Conservation (phyloP, 2,113 vertebrate genomes). For the Micromys minutus region DNA sequence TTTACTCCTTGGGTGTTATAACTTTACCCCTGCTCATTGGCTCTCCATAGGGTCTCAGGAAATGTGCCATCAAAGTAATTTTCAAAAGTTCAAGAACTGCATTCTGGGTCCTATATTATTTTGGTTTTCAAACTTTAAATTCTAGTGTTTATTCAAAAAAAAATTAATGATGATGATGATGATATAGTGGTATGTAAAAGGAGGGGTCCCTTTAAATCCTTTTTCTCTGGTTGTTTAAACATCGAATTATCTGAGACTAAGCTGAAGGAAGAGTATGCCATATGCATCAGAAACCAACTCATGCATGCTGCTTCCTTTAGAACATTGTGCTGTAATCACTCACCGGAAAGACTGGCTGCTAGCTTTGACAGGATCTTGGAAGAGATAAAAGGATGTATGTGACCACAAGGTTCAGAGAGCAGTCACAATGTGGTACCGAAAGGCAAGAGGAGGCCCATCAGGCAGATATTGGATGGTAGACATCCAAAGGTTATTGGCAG, state of each 20-base stretch:
- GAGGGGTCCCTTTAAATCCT: not conserved
- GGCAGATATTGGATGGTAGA: too few species aligned
- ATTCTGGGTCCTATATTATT: slow-evolving; percentile 1
- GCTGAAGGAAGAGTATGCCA: not conserved
- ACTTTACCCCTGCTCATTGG: not conserved
- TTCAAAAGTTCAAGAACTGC: not conserved
- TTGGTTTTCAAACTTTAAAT: not conserved
- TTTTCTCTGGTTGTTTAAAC: not conserved
- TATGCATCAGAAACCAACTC: not conserved
- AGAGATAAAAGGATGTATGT: not conserved
- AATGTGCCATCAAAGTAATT: not conserved
- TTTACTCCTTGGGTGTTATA: not conserved
- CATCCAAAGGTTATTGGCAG: not conserved
- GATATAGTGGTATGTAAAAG: not conserved
- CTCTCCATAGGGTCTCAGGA: not conserved
- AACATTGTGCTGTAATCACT: not conserved
- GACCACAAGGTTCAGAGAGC: not conserved
- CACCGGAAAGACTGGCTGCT: not conserved
- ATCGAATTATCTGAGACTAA: not conserved
- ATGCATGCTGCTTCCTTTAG: not conserved
- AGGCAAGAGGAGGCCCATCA: not conserved
- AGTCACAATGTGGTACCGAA: not conserved
- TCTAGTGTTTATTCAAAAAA: not conserved
- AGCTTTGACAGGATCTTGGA: not conserved
- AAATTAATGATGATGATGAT: not conserved